Evolutionary conservation across 2,113 vertebrate species (phyloP).

Genomic region (Falco punctatus): DNA sequence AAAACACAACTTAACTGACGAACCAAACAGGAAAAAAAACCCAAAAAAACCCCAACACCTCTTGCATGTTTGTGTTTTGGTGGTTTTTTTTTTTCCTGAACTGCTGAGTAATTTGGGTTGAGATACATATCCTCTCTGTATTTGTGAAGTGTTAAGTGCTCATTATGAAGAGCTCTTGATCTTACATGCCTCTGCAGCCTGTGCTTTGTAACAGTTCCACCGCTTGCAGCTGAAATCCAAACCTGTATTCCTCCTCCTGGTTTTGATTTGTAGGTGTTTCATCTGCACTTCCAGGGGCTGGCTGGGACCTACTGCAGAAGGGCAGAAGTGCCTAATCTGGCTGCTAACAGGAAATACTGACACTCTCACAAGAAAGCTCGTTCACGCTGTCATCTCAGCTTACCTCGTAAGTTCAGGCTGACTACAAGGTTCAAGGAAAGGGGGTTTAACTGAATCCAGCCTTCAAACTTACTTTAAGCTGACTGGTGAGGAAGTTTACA

Average conservation of each 20-base stretch:
- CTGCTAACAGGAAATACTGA: background rate
- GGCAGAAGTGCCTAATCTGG: background rate
- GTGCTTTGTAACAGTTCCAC: background rate
- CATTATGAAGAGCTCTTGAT: background rate
- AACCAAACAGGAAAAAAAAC: background rate
- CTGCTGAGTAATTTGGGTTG: background rate
- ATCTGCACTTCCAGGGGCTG: background rate
- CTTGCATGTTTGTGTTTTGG: background rate
- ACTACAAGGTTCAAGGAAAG: background rate
- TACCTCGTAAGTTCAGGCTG: background rate
- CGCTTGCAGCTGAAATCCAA: background rate
- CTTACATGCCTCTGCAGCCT: background rate
- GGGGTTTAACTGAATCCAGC: background rate
- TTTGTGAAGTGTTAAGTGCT: background rate
- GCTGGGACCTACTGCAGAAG: background rate
- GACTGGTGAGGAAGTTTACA: background rate
- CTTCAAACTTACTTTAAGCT: background rate
- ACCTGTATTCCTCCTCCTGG: background rate
- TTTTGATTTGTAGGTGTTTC: background rate
- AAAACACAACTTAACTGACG: background rate
- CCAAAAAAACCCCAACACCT: accelerated
- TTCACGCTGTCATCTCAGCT: background rate
- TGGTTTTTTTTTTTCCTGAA: background rate
- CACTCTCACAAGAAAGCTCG: background rate
- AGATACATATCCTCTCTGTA: background rate